Evolutionary conservation across 2,797 vertebrate species (phyloP), one percentile per base, ranked within the genome.

Genomic region (Anniella stebbinsi): DNA sequence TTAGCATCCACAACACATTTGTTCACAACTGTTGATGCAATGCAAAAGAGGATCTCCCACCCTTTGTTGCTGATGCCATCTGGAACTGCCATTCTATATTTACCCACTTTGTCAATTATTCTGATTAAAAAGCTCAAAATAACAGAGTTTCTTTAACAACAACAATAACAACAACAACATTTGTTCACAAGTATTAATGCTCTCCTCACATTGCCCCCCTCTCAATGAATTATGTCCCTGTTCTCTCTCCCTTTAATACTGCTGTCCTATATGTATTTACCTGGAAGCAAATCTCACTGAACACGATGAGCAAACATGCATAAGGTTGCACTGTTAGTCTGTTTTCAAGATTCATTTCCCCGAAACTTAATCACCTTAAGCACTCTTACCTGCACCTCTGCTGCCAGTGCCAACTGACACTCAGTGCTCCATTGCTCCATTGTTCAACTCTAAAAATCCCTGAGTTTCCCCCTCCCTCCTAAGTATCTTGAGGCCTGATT

Each of bases 41-140:
- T 21, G 60, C 60, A 63, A 63, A 45, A 45, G 33, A 89, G 17
- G 11, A 3, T 63, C 5, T 57, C 1, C 51, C 25, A 45, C 10
- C 36, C 45, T 4, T 87, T 72, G 25, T 45, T 73, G 36, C 77
- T 23, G 23, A 4, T 13, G 28, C 66, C 72, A 45, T 72, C 54
- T 90, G 60, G 87, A 86, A 92, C 7, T 23, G 0, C 0, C 11
- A 48, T 84, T 48, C 1, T 1, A 0, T 85, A 60, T 9, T 90
- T 90, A 90, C 73, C 23, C 89, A 82, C 3, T 45, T 11, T 13
- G n/a, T 51, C 89, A 85, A 89, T 85, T 89, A 51, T 87, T 87
- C 78, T 76, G 38, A 87, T 75, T 69, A 21, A n/a, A 89, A 89
- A 89, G 18, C 36, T 86, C 66, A 89, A 57, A 70, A 84, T 23